Evolutionary conservation across 2,888 invertebrate genomes (phyloP), one percentile per base, ranked within the genome.

Genomic region (Margaritifera margaritifera): DNA sequence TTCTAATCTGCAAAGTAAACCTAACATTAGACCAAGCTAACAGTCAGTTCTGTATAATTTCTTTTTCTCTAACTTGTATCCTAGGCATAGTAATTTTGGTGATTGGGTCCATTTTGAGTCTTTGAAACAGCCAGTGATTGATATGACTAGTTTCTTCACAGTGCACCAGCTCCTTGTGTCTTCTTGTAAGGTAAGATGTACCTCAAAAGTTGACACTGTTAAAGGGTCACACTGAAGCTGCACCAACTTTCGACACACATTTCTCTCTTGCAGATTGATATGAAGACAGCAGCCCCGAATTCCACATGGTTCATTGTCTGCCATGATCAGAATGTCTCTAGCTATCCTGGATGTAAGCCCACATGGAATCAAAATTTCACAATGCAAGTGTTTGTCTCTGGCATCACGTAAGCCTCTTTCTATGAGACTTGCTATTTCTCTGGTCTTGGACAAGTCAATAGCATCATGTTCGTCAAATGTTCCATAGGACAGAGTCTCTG

Each of bases 271-370:
- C 83, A 95, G 94, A 90, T 94, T 94, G 70, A 96, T 93, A 90
- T 94, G 95, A 78, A 96, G 92, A n/a, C 94, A 94, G 86, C 96
- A 95, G 55, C 96, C 96, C 75, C 92, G 88, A 62, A 96, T 92
- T 64, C 96, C 97, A 91, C 95, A 96, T 24, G 96, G 96, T 90
- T 97, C 96, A 64, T 94, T 93, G 88, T 96, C 95, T 1, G 96
- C 95, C 92, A 95, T 93, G 67, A 93, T 92, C 65, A 96, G 92
- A 73, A 96, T 94, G 88, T 95, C 94, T 77, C 93, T 92, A 61
- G 96, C 93, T 74, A 96, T 94, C 79, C 94, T 92, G 78, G 94
- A 93, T 69, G 95, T 92, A 77, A 96, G 93, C 89, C 95, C 95
- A 65, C 94, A 94, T 54, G 96, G 96, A 81, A 96, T 92, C 78